A percentile compares a stretch with the other conserved stretches of the same genome.
phyloP scores from a whole-genome alignment of 2,888 invertebrate genomes.

The Plebejus argus region DNA sequence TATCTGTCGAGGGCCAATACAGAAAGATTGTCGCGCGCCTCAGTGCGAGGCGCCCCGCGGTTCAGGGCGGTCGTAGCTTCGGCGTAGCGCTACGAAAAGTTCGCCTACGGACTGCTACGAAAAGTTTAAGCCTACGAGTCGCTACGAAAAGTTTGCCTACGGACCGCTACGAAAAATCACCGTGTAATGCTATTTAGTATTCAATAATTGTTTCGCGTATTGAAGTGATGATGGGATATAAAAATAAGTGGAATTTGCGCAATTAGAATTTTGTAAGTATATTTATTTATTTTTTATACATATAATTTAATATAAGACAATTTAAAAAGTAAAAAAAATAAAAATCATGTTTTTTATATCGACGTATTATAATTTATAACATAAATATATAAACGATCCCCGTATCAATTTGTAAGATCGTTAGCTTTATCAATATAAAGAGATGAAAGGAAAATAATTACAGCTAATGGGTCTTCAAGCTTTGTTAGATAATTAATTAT shows the following conservation, averaged over 20 bases:
- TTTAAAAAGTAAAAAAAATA: neutral
- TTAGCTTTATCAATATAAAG: conserved; percentile 3
- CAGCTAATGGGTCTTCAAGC: conserved; percentile 34
- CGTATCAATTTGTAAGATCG: neutral
- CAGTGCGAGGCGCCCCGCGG: conserved; percentile 71
- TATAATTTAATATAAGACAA: no score
- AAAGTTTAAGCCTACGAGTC: conserved; percentile 19
- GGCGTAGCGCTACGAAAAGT: conserved; percentile 48
- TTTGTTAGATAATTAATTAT: conserved; percentile 27
- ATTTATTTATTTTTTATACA: neutral
- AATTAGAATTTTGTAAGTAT: conserved; percentile 58
- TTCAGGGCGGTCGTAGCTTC: conserved; percentile 56
- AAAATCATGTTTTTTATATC: neutral
- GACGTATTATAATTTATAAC: neutral
- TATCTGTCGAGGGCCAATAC: conserved; percentile 68
- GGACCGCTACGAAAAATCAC: neutral
- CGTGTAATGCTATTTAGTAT: conserved; percentile 2
- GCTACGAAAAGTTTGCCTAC: neutral
- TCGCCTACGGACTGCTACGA: conserved; percentile 31
- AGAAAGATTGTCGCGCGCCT: conserved; percentile 72
- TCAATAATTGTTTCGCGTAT: neutral
- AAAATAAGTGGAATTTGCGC: conserved; percentile 39
- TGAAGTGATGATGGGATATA: conserved; percentile 37
- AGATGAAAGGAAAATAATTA: conserved; percentile 43
- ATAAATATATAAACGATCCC: no score